phyloP scores from a whole-genome alignment of 2,113 vertebrate species.

The Pelecanoides urinatrix region DNA sequence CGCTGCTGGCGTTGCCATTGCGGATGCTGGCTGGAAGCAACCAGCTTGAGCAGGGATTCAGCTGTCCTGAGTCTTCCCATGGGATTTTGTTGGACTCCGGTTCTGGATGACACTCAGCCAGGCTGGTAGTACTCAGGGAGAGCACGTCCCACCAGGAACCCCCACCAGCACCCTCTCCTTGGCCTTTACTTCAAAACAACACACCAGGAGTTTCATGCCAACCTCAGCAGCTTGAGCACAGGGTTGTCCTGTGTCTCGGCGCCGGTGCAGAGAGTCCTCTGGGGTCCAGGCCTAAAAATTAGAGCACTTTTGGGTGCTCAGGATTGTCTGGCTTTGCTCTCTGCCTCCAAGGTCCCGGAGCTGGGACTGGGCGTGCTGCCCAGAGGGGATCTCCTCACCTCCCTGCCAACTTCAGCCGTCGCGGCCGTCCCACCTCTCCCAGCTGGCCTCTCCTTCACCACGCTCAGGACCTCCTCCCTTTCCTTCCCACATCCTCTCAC shows the following conservation, averaged over 20 bases:
- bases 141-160: neutral
- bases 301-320: neutral
- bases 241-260: neutral
- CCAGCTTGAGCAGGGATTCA: neutral
- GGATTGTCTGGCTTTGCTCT: neutral
- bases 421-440: neutral
- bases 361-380: rapidly evolving
- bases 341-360: neutral
- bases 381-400: neutral
- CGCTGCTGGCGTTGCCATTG: neutral
- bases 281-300: neutral
- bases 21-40: neutral
- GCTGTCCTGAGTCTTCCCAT: neutral
- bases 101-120: neutral
- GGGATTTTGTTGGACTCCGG: neutral
- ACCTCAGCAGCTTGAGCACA: neutral
- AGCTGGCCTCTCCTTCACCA: neutral
- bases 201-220: neutral
- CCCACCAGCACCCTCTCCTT: neutral
- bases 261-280: neutral
- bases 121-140: neutral
- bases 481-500: neutral
- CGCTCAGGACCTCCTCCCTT: neutral
- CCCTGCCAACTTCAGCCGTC: rapidly evolving
- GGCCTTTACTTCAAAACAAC: neutral